Conservation (phyloP, 2,113 vertebrate genomes). For the Tricholaema leucomelas region DNA sequence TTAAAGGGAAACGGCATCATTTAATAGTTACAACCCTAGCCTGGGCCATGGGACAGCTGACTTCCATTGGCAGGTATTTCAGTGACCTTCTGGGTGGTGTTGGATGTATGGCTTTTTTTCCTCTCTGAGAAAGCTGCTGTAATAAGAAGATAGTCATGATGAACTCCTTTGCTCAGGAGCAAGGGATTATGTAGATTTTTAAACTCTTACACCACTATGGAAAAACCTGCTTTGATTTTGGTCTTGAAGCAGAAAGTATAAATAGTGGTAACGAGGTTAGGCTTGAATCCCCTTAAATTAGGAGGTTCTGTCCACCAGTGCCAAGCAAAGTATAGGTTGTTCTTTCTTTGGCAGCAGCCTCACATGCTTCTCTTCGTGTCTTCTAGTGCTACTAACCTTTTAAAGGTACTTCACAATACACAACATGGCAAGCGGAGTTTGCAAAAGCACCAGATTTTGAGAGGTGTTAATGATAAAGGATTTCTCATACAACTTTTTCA, state of each 20-base stretch:
- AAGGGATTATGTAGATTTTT: neutral
- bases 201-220: neutral
- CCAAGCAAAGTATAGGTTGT: neutral
- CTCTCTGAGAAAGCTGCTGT: neutral
- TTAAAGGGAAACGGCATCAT: neutral
- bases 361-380: neutral
- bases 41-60: neutral
- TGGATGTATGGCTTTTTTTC: neutral
- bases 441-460: neutral
- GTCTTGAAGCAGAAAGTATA: neutral
- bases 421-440: neutral
- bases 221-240: neutral
- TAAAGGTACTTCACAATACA: neutral
- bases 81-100: neutral
- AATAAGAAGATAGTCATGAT: neutral
- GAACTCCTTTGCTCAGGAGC: neutral
- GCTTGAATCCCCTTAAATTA: neutral
- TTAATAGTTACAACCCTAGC: neutral
- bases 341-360: neutral
- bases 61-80: neutral
- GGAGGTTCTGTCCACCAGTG: neutral
- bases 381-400: neutral
- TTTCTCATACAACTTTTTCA: neutral
- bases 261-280: neutral
- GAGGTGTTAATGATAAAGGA: neutral